A percentile compares a stretch with the other conserved stretches of the same genome.
phyloP scores from a whole-genome alignment of 2,888 invertebrate genomes.

The Lithophane socia region DNA sequence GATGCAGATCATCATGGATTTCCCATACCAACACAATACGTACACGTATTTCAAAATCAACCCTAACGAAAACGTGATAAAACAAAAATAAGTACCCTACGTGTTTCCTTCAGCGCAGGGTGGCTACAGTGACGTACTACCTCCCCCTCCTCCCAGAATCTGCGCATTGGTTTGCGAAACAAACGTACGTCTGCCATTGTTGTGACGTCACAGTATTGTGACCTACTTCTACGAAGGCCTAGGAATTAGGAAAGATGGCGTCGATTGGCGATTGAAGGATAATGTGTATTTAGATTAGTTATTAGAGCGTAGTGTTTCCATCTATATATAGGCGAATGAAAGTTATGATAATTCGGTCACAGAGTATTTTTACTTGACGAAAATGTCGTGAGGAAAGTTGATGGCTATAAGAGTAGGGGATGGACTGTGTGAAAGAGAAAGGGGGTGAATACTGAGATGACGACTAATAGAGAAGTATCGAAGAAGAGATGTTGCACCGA shows the following conservation, averaged over 20 bases:
- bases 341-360: too few relatives aligned
- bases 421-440: too few relatives aligned
- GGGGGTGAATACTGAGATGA: too few relatives aligned
- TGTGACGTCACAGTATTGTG: conserved; percentile 54
- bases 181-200: conserved; percentile 14
- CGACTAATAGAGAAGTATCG: too few relatives aligned
- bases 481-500: too few relatives aligned
- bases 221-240: conserved; percentile 21
- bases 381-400: too few relatives aligned
- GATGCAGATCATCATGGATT: neutral
- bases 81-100: conserved; percentile 5
- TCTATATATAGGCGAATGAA: too few relatives aligned
- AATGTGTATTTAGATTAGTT: too few relatives aligned
- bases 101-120: conserved; percentile 4
- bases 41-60: neutral
- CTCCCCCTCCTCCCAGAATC: neutral
- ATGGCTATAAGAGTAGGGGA: too few relatives aligned
- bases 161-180: conserved; percentile 45
- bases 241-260: neutral
- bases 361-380: too few relatives aligned
- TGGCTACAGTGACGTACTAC: conserved; percentile 48
- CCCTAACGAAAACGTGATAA: neutral
- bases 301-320: too few relatives aligned
- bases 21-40: neutral
- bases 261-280: neutral